phyloP scores from a whole-genome alignment of 2,888 invertebrate genomes.

The Eristalis tenax region DNA sequence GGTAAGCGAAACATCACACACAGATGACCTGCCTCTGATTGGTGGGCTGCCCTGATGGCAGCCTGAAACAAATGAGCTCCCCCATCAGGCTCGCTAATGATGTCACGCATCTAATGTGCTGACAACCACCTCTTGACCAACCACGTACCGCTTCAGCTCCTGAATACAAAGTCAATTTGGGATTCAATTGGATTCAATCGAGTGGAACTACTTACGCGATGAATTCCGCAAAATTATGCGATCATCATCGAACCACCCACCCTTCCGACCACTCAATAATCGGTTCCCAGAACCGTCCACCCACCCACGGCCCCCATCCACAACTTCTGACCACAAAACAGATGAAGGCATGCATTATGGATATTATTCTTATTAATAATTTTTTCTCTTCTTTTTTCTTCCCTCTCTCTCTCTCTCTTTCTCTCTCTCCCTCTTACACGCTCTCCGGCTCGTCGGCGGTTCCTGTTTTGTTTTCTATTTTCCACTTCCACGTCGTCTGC shows the following conservation, averaged over 20 bases:
- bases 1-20: neutral
- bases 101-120: slow-evolving; percentile 19
- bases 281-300: slow-evolving; percentile 17
- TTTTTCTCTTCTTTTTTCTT: neutral
- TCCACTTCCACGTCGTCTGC: slow-evolving; percentile 13
- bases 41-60: neutral
- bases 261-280: slow-evolving; percentile 28
- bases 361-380: slow-evolving; percentile 62
- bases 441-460: too few species aligned
- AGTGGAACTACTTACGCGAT: slow-evolving; percentile 30
- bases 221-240: slow-evolving; percentile 38
- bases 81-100: slow-evolving; percentile 15
- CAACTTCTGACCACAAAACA: slow-evolving; percentile 17
- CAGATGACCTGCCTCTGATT: neutral
- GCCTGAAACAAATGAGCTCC: neutral
- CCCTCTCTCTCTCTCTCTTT: neutral
- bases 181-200: slow-evolving; percentile 40
- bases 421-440: neutral
- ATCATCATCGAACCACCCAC: slow-evolving; percentile 22
- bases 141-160: neutral
- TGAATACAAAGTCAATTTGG: slow-evolving; percentile 15
- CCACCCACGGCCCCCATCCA: neutral
- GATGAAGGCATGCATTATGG: slow-evolving; percentile 26
- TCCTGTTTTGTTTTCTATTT: slow-evolving; percentile 14
- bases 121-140: slow-evolving; percentile 8